These are phyloP conservation scores for Dendrolimus houi DNA, from an alignment of 2,888 invertebrate species.

Conservation along the genomic window DNA sequence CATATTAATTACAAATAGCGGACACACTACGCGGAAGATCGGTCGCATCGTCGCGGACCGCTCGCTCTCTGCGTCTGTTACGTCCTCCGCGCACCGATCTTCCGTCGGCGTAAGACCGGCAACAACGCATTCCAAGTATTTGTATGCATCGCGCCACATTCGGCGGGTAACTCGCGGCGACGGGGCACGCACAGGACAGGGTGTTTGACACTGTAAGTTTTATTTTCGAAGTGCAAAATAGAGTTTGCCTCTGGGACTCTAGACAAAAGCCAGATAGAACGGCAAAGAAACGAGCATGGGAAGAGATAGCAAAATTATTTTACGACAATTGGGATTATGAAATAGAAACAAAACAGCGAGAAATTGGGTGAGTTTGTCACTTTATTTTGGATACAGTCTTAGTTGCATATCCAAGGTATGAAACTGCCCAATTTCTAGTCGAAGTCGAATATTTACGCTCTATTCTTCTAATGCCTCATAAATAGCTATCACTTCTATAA, in stretches of 20 bases:
- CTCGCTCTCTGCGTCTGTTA: conserved; percentile 4
- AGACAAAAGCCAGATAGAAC: conserved; percentile 7
- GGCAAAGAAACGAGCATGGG: conserved; percentile 8
- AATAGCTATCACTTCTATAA: conserved; percentile 17
- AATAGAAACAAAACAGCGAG: conserved; percentile 5
- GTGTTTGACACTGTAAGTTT: conserved; percentile 2
- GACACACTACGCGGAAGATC: not conserved
- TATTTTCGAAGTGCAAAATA: conserved; percentile 7
- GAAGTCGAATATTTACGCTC: conserved; percentile 14
- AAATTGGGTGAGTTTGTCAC: too few species aligned
- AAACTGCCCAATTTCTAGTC: conserved; percentile 13
- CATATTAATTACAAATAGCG: conserved; percentile 2
- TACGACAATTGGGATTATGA: conserved; percentile 4
- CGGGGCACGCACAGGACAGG: conserved; percentile 1
- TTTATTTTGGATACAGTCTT: too few species aligned
- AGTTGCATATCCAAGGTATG: too few species aligned
- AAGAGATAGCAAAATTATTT: conserved; percentile 7
- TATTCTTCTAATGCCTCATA: conserved; percentile 12
- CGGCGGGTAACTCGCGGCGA: not conserved
- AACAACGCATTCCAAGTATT: conserved; percentile 6
- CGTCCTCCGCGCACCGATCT: conserved; percentile 7
- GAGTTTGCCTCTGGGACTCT: conserved; percentile 7
- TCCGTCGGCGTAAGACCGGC: conserved; percentile 9
- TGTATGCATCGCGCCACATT: conserved; percentile 4
- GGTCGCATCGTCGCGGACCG: too few species aligned